Percentiles rank a stretch among this genome's conserved stretches.
Conservation (phyloP, 2,797 vertebrate genomes). For the Xenops minutus region DNA sequence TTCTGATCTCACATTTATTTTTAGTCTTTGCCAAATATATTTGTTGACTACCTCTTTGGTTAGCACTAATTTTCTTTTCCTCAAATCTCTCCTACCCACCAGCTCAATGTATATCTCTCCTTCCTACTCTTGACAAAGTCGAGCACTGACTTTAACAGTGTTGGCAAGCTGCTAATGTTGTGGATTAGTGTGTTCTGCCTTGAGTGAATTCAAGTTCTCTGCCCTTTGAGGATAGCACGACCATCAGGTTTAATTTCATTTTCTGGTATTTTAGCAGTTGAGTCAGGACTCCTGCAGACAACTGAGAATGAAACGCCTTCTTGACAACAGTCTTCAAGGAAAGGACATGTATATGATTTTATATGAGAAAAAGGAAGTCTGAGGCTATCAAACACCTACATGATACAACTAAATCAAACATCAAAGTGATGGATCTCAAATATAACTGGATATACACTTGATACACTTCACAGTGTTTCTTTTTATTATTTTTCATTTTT, state of each 20-base stretch:
- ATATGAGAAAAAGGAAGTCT: background rate
- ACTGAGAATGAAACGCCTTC: conserved; percentile 59
- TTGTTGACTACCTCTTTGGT: conserved; percentile 29
- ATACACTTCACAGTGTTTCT: conserved; percentile 3
- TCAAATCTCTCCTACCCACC: background rate
- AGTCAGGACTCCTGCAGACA: conserved; percentile 27
- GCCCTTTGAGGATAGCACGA: conserved; percentile 23
- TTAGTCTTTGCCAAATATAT: background rate
- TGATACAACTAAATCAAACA: conserved; percentile 4
- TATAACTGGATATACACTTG: background rate
- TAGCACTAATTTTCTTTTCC: conserved; percentile 10
- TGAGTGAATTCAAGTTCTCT: conserved; percentile 56
- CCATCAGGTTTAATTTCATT: conserved; percentile 69
- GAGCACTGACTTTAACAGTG: conserved; percentile 47
- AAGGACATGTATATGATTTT: conserved; percentile 39
- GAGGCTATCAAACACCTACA: background rate
- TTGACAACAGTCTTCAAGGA: conserved; percentile 54
- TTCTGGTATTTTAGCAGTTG: conserved; percentile 66
- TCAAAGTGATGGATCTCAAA: conserved; percentile 9
- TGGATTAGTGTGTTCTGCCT: conserved; percentile 46
- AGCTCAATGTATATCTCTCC: background rate
- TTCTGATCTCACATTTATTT: conserved; percentile 38
- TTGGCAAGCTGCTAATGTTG: conserved; percentile 61
- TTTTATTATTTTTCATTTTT: conserved; percentile 35
- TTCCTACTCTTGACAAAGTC: conserved; percentile 54